A percentile compares a stretch with the other conserved stretches of the same genome.
Evolutionary conservation across 2,888 invertebrate species (phyloP).

Genomic region (Xylophagus ater): DNA sequence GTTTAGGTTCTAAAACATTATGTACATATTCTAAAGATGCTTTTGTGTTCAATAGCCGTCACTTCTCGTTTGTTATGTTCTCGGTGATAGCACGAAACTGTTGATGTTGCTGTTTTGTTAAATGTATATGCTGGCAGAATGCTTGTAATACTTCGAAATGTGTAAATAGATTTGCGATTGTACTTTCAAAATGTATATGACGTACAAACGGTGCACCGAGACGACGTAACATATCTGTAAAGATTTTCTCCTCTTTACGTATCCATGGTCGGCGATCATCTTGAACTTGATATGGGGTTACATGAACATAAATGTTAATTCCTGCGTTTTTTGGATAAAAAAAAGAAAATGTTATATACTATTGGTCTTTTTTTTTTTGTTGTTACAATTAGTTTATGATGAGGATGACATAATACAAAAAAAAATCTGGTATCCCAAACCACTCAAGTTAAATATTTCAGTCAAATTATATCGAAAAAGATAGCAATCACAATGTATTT

Average conservation of each 20-base stretch:
- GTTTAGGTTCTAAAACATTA: constrained; percentile 26
- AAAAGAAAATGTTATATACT: constrained; percentile 9
- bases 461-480: too few relatives aligned
- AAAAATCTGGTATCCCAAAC: too few relatives aligned
- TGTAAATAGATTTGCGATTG: constrained; percentile 48
- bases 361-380: too few relatives aligned
- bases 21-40: constrained; percentile 25
- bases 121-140: constrained; percentile 42
- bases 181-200: constrained; percentile 49
- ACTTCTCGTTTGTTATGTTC: constrained; percentile 34
- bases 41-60: constrained; percentile 29
- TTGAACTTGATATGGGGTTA: constrained; percentile 81
- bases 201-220: constrained; percentile 55
- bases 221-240: constrained; percentile 54
- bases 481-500: too few relatives aligned
- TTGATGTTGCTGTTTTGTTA: constrained; percentile 28
- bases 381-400: too few relatives aligned
- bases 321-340: constrained; percentile 36
- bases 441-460: too few relatives aligned
- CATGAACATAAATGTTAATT: constrained; percentile 64
- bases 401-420: too few relatives aligned
- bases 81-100: constrained; percentile 21
- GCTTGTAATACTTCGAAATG: constrained; percentile 67
- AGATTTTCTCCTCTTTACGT: constrained; percentile 66
- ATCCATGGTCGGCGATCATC: constrained; percentile 77